Base-by-base conservation (phyloP, 2,113 vertebrate genomes). In the Butastur rufipennis region DNA sequence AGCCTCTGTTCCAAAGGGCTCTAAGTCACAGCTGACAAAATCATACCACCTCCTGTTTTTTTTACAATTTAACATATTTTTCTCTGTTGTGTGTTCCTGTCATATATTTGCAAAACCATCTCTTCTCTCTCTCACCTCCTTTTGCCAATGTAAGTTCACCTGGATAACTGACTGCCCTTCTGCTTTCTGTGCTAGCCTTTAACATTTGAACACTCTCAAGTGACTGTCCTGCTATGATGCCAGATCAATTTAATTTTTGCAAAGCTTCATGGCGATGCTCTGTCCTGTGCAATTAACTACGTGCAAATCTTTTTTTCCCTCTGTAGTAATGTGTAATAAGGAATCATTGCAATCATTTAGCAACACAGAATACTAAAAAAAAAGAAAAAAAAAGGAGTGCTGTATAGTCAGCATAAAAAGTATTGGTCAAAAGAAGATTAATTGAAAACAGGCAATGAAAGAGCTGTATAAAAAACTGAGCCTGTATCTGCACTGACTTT, bases 21-120 rank as follows among this genome's bases (percentile, higher is more conserved):
- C n/a, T 40, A 63, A 77, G 15, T 75, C 53, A 70, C 70, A 87
- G 19, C 26, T 88, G 73, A 62, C 78, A 87, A 78, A 92, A 62
- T 70, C 32, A 56, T 85, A 91, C 20, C 45, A 34, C 13, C 27
- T 81, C 29, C 27, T 81, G 5, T 1, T 65, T 92, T 92, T 92
- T 81, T 71, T 67, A 71, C 32, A 78, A 34, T 42, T 90, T 53
- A 86, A 62, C 20, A 23, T 70, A 68, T 75, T 90, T 88, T 94
- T 48, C 58, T 56, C 15, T 70, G 21, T 61, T 82, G 14, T 29
- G 13, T 82, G 16, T 50, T 93, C 36, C 32, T 85, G 29, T 67
- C n/a, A 66, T 19, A 18, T 43, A 62, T 88, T 93, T 90, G 10
- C 42, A 73, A 95, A 93, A 21, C 9, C 6, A 13, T 17, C 34